A percentile compares a stretch with the other conserved stretches of the same genome.
Evolutionary conservation across 2,113 vertebrate species (phyloP).

Genomic region (Gambusia affinis): DNA sequence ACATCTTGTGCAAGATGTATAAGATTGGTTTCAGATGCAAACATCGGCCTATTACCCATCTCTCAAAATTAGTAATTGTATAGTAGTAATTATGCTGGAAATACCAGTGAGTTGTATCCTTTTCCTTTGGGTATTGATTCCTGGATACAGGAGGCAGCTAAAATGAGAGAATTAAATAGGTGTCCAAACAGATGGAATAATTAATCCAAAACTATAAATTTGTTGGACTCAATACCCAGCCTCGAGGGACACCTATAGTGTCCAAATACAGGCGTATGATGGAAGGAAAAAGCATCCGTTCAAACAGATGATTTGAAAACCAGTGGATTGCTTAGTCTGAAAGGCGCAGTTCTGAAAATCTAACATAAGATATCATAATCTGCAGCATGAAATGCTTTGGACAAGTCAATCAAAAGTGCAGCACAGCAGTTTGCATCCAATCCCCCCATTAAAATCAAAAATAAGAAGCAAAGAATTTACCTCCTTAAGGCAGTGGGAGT

Average conservation of each 20-base stretch:
- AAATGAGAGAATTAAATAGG: too few species aligned
- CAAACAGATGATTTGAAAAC: neutral
- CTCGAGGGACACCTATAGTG: neutral
- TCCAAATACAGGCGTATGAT: too few species aligned
- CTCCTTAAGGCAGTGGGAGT: slow-evolving; percentile 39
- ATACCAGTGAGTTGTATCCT: too few species aligned
- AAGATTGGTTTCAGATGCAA: too few species aligned
- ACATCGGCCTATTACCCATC: too few species aligned
- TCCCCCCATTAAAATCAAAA: neutral
- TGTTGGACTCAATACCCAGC: neutral
- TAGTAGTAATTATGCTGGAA: too few species aligned
- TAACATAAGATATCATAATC: neutral
- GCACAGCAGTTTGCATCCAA: neutral
- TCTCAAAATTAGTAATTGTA: too few species aligned
- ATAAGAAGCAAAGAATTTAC: slow-evolving; percentile 22
- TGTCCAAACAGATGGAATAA: neutral
- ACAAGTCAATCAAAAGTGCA: neutral
- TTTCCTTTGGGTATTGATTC: too few species aligned
- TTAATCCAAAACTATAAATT: neutral
- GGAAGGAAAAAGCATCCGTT: too few species aligned
- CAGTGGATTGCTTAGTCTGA: neutral
- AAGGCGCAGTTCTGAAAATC: neutral
- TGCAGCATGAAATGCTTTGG: neutral
- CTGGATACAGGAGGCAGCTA: too few species aligned
- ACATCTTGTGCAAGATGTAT: too few species aligned